Conservation (phyloP, 2,888 invertebrate species). For the Eupithecia abbreviata region DNA sequence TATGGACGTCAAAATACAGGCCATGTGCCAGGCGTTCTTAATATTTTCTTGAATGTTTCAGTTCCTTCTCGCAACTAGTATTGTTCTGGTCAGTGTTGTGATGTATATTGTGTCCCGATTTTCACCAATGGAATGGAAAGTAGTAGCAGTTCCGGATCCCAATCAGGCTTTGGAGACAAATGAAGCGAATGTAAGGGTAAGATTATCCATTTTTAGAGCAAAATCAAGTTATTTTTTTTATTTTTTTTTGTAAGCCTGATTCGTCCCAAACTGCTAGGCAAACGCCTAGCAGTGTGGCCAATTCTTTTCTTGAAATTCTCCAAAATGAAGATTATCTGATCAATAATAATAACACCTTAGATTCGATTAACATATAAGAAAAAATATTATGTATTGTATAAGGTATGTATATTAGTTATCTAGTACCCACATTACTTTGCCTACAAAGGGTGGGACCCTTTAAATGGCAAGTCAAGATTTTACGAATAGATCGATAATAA, state of each 20-base stretch:
- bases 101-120: conserved; percentile 97
- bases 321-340: not conserved
- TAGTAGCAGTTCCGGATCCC: conserved; percentile 76
- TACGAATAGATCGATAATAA: not conserved
- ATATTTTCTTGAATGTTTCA: conserved; percentile 54
- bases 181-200: conserved; percentile 63
- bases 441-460: not conserved
- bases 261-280: too few relatives aligned
- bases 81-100: conserved; percentile 96
- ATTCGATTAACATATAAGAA: too few relatives aligned
- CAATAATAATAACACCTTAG: not conserved
- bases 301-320: too few relatives aligned
- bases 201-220: not conserved
- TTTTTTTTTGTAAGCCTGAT: too few relatives aligned
- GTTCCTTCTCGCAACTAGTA: conserved; percentile 91
- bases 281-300: too few relatives aligned
- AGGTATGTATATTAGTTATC: too few relatives aligned
- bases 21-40: too few relatives aligned
- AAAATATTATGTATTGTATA: too few relatives aligned
- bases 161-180: conserved; percentile 59
- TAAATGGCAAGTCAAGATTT: not conserved
- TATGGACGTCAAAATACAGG: not conserved
- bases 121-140: conserved; percentile 98
- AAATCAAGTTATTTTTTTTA: not conserved
- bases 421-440: too few relatives aligned